Percentiles rank a stretch among this genome's conserved stretches.
phyloP scores from a whole-genome alignment of 2,797 vertebrate genomes.

The Sebastes steindachneri region DNA sequence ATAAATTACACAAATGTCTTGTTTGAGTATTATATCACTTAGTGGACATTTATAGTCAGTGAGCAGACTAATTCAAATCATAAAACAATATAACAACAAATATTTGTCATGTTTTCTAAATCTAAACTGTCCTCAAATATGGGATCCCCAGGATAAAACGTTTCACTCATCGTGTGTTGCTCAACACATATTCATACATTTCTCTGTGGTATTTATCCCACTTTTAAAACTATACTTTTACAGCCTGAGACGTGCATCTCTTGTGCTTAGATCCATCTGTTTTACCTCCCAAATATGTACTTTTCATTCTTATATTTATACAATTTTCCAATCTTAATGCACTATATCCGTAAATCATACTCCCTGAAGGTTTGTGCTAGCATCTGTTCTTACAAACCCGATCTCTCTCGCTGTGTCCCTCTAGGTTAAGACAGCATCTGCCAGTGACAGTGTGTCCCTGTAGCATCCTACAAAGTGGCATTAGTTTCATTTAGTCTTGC shows the following conservation, averaged over 20 bases:
- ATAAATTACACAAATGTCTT: neutral
- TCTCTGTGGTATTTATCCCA: neutral
- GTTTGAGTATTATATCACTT: conserved; percentile 4
- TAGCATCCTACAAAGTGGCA: conserved; percentile 38
- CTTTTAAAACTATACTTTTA: neutral
- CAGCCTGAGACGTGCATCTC: neutral
- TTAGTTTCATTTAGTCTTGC: conserved; percentile 47
- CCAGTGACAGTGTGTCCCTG: conserved; percentile 41
- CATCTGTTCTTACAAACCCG: conserved; percentile 65
- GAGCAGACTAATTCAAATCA: neutral
- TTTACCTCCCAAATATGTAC: conserved; percentile 3
- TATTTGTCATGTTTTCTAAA: neutral
- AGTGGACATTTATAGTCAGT: neutral
- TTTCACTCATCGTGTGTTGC: neutral
- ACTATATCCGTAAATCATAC: conserved; percentile 36
- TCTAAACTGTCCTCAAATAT: neutral
- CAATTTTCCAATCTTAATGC: conserved; percentile 28
- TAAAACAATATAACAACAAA: neutral
- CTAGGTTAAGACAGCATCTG: conserved; percentile 65
- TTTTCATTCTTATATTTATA: conserved; percentile 19
- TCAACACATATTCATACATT: neutral
- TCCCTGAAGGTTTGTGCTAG: conserved; percentile 50
- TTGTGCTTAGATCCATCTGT: conserved; percentile 3
- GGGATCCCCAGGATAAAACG: neutral
- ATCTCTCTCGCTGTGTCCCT: conserved; percentile 54